phyloP scores from a whole-genome alignment of 2,113 vertebrate genomes.

The Hypocryptadius cinnamomeus region DNA sequence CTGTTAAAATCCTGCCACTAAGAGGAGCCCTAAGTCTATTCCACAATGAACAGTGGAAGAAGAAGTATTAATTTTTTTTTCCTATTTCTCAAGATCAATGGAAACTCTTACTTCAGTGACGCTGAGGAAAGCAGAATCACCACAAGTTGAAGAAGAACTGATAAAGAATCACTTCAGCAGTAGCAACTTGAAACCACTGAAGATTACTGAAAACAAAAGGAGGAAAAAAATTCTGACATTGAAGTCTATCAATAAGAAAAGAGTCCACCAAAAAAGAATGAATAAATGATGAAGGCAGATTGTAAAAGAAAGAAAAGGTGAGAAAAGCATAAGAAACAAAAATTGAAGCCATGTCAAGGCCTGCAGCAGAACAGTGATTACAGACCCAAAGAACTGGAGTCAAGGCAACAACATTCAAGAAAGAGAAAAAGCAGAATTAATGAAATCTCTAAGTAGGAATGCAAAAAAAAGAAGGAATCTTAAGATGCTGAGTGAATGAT shows the following conservation, averaged over 20 bases:
- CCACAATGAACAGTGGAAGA: not conserved
- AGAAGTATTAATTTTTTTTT: not conserved
- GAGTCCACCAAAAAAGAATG: not conserved
- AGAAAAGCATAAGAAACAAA: not conserved
- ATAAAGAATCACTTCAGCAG: not conserved
- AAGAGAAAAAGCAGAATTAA: not conserved
- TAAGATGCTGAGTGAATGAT: not conserved
- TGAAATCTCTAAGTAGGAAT: not conserved
- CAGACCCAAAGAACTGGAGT: not conserved
- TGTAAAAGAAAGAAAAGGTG: not conserved
- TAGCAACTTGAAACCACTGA: not conserved
- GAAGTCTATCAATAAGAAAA: not conserved
- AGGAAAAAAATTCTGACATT: rapidly evolving
- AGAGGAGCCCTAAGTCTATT: slow-evolving; percentile 10
- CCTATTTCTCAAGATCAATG: not conserved
- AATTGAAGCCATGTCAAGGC: not conserved
- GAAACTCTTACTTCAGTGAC: not conserved
- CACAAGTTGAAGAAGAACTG: not conserved
- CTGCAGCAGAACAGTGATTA: not conserved
- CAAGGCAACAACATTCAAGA: not conserved
- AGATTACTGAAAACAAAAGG: not conserved
- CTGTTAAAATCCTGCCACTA: slow-evolving; percentile 11
- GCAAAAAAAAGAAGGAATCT: not conserved
- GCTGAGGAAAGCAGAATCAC: not conserved
- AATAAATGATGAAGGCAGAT: not conserved